Percentiles rank a stretch among this genome's conserved stretches.
phyloP scores from a whole-genome alignment of 2,797 vertebrate genomes.

The Rhinatrema bivittatum region DNA sequence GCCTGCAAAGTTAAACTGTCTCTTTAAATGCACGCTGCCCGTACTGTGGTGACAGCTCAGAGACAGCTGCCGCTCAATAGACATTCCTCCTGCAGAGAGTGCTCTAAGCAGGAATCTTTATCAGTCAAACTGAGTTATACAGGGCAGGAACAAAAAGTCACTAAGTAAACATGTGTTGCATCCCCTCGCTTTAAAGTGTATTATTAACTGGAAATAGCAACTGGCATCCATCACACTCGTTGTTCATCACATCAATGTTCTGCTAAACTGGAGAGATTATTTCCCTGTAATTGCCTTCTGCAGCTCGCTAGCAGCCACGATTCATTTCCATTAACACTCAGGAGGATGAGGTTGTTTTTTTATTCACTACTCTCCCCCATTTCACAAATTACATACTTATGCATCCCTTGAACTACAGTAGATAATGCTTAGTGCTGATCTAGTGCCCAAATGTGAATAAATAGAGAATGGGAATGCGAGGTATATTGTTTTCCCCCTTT shows the following conservation, averaged over 20 bases:
- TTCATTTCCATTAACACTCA: constrained; percentile 39
- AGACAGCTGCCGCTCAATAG: too few relatives aligned
- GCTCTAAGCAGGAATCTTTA: too few relatives aligned
- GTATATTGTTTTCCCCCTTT: not conserved
- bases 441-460: constrained; percentile 1
- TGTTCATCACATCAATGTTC: constrained; percentile 37
- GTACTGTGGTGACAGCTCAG: too few relatives aligned
- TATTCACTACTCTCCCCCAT: not conserved
- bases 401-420: not conserved
- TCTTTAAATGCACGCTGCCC: too few relatives aligned
- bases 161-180: constrained; percentile 16
- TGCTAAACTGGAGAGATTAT: constrained; percentile 42
- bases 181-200: constrained; percentile 16
- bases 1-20: too few relatives aligned
- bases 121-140: too few relatives aligned
- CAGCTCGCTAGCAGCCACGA: constrained; percentile 32
- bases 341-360: constrained; percentile 25
- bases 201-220: constrained; percentile 39
- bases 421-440: not conserved
- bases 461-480: not conserved
- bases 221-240: constrained; percentile 40
- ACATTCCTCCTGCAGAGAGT: too few relatives aligned
- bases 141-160: constrained; percentile 1
- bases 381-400: constrained; percentile 4
- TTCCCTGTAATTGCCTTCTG: constrained; percentile 45